Evolutionary conservation across 2,888 invertebrate species (phyloP).

Genomic region (Apomyelois bistriatella): DNA sequence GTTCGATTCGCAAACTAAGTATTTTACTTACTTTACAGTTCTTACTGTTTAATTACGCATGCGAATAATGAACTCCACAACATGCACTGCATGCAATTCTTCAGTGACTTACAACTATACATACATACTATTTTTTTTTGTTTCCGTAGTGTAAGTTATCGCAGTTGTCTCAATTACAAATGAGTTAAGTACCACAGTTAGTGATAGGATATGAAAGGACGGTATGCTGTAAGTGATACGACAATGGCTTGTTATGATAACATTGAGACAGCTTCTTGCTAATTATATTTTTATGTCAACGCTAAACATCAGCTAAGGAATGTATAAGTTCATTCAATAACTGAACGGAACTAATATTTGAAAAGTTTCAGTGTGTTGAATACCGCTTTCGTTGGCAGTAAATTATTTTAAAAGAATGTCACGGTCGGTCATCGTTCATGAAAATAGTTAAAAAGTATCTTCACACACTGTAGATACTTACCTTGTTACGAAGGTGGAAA

Average conservation of each 20-base stretch:
- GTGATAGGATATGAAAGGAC: background rate
- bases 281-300: slow-evolving; percentile 18
- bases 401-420: slow-evolving; percentile 37
- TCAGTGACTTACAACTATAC: background rate
- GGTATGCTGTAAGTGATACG: background rate
- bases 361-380: background rate
- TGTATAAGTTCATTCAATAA: too few relatives aligned
- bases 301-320: background rate
- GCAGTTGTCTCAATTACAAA: background rate
- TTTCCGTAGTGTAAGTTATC: background rate
- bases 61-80: background rate
- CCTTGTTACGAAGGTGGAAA: slow-evolving; percentile 42
- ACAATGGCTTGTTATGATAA: slow-evolving; percentile 8
- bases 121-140: too few relatives aligned
- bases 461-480: slow-evolving; percentile 42
- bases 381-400: slow-evolving; percentile 24
- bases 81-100: background rate
- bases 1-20: background rate
- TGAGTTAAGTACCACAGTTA: background rate
- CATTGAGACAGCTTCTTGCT: slow-evolving; percentile 4
- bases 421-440: slow-evolving; percentile 61
- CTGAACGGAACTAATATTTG: too few relatives aligned
- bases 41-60: slow-evolving; percentile 7
- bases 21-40: background rate
- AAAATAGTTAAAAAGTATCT: slow-evolving; percentile 42